Evolutionary conservation across 1,140 invertebrate genomes (phyloP).

Genomic region (Drosophila sp.): DNA sequence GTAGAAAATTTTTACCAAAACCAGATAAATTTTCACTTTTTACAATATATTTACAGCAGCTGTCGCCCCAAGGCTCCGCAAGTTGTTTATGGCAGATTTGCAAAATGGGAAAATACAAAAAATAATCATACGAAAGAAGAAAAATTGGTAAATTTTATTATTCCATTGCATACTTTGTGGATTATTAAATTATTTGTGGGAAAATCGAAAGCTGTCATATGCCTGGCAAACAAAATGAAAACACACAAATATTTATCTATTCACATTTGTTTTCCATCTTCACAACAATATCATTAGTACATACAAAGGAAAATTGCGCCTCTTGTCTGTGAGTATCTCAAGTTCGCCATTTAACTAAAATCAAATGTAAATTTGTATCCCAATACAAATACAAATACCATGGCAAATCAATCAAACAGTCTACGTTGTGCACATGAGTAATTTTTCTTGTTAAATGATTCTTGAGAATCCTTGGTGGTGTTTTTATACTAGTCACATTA

Average conservation of each 20-base stretch:
- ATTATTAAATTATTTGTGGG: constrained; percentile 1
- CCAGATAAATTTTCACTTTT: no score
- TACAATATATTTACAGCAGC: no score
- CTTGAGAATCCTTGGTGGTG: constrained; percentile 16
- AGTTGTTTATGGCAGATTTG: no score
- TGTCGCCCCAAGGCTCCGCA: no score
- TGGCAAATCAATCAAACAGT: constrained; percentile 8
- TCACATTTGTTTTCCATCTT: constrained; percentile 1
- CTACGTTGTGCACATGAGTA: constrained; percentile 11
- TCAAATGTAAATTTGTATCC: constrained; percentile 1
- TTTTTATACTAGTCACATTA: constrained; percentile 14
- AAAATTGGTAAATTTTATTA: constrained; percentile 6
- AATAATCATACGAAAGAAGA: no score
- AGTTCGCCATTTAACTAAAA: constrained; percentile 23
- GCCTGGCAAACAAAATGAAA: not conserved
- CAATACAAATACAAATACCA: constrained; percentile 9
- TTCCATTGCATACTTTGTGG: constrained; percentile 31
- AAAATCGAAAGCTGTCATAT: constrained; percentile 16
- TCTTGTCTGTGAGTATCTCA: no score
- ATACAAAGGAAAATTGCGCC: not conserved
- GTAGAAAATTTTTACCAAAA: no score
- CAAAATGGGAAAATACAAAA: no score
- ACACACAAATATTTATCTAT: constrained; percentile 1
- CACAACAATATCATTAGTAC: not conserved
- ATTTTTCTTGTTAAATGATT: constrained; percentile 30